Conservation (phyloP, 1,140 invertebrate species). For the Nylanderia fulva region DNA sequence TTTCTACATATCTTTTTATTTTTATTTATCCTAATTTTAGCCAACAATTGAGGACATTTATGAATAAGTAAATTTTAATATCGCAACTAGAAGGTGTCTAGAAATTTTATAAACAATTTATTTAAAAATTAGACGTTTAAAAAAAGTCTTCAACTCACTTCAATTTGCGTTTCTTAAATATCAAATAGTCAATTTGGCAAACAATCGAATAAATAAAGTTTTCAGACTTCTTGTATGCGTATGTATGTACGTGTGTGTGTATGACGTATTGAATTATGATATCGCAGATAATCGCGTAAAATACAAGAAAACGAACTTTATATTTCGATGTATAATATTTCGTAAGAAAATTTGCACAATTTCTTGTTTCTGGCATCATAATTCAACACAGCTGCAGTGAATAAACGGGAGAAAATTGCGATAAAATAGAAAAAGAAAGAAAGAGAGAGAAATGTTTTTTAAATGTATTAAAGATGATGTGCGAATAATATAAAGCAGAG, state of each 20-base stretch:
- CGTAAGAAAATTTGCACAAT: no score
- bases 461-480: not conserved
- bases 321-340: no score
- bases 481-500: not conserved
- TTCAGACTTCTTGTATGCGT: not conserved
- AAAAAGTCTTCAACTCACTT: not conserved
- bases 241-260: no score
- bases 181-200: not conserved
- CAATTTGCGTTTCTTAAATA: not conserved
- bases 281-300: no score
- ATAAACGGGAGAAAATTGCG: not conserved
- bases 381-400: no score
- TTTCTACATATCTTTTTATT: not conserved
- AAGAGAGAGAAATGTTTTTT: not conserved
- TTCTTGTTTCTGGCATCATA: no score
- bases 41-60: no score
- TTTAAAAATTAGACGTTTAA: not conserved
- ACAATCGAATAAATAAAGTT: constrained; percentile 7
- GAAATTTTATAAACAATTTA: not conserved
- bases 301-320: no score
- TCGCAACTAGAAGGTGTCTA: not conserved
- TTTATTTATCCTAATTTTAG: no score
- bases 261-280: no score
- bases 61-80: no score
- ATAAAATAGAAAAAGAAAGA: not conserved